Percentiles rank a stretch among this genome's conserved stretches.
phyloP scores from a whole-genome alignment of 2,113 vertebrate species.

The Apodemus sylvaticus region DNA sequence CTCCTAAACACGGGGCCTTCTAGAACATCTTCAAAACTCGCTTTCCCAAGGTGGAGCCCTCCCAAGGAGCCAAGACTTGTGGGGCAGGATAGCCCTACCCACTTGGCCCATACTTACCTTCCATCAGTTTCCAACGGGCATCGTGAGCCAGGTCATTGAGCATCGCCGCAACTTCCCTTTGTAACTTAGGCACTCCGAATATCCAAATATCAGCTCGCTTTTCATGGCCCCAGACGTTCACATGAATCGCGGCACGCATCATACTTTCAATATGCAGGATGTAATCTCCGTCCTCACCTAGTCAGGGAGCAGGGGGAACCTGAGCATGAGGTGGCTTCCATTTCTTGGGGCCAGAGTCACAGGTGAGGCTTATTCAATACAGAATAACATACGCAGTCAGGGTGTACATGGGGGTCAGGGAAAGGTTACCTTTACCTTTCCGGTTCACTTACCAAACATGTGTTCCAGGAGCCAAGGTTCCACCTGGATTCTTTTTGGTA shows the following conservation, averaged over 20 bases:
- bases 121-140: neutral
- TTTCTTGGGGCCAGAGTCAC: neutral
- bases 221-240: slow-evolving; percentile 8
- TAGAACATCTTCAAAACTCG: neutral
- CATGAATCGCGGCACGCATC: slow-evolving; percentile 15
- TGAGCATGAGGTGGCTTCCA: neutral
- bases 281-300: slow-evolving; percentile 30
- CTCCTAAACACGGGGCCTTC: neutral
- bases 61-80: neutral
- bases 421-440: neutral
- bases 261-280: slow-evolving; percentile 16
- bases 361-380: neutral
- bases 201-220: slow-evolving; percentile 49
- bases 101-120: neutral
- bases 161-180: slow-evolving; percentile 38
- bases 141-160: slow-evolving; percentile 27
- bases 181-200: slow-evolving; percentile 40
- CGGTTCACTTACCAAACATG: slow-evolving; percentile 53
- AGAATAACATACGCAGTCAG: neutral
- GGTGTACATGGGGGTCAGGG: neutral
- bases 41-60: neutral
- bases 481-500: neutral
- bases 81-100: too few species aligned
- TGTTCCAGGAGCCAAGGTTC: slow-evolving; percentile 49
- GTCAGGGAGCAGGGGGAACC: neutral